Evolutionary conservation across 2,888 invertebrate genomes (phyloP), one percentile per base, ranked within the genome.

Genomic region (Pyrochroa serraticornis): DNA sequence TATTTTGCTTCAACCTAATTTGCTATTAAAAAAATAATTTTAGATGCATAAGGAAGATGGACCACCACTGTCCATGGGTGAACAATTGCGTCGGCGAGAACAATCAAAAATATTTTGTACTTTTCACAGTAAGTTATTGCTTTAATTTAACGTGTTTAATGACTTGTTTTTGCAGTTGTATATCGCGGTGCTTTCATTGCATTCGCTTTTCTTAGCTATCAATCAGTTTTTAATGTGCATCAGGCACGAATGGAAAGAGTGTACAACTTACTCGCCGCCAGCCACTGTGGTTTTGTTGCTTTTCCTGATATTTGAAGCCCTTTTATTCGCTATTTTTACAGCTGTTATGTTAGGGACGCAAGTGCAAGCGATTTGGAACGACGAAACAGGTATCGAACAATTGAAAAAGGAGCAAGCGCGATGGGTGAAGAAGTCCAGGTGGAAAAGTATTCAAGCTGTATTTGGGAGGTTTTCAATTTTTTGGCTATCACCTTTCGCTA

Each of bases 1-100:
- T 10, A 34, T n/a, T 12, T 3, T 14, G 3, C 31, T 7, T 6
- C 42, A 35, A 7, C n/a, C 35, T 35, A 6, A 9, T 35, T 35
- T 35, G 6, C 10, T 35, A 35, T 35, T 35, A 36, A 47, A 46
- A 37, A 30, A 49, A 6, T 47, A 76, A 80, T 77, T 81, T 69
- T 66, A 84, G 89, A 70, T 91, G 91, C 76, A 89, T 92, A 61
- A 81, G 87, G 63, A 91, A 91, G 82, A 93, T 93, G 92, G 92
- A 92, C 74, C 91, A 92, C 76, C 92, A 92, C 74, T 92, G 92
- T 80, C 98, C 97, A 0, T 97, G 97, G 97, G 94, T 99, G 6
- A 99, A 99, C 78, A 99, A 99, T 79, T 99, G 99, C 80, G 97
- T 99, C 1, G 99, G 99, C 12, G 98, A 98, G 80, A 95, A 92